phyloP scores from a whole-genome alignment of 2,888 invertebrate species.

The Dorcus parallelipipedus region DNA sequence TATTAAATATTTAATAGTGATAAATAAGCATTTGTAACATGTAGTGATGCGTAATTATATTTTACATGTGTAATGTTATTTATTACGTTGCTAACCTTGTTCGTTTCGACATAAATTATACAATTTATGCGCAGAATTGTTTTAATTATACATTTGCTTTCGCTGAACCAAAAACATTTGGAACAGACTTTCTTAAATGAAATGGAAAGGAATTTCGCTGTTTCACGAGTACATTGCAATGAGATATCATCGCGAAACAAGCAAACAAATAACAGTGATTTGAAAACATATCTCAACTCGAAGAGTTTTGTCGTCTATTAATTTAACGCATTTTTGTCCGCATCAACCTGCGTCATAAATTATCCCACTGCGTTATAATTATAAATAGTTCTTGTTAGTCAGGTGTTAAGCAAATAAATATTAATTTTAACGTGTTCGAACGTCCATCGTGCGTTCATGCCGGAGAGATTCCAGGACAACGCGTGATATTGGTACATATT shows the following conservation, averaged over 20 bases:
- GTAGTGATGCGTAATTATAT: no score
- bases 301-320: not conserved
- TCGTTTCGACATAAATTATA: no score
- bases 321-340: not conserved
- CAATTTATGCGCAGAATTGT: no score
- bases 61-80: no score
- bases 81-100: no score
- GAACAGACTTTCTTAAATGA: no score
- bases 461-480: constrained; percentile 3
- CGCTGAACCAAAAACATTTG: no score
- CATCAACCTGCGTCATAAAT: not conserved
- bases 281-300: not conserved
- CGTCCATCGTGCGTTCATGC: not conserved
- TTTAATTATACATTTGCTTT: no score
- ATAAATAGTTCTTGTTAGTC: constrained; percentile 1
- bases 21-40: no score
- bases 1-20: no score
- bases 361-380: not conserved
- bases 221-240: no score
- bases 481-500: constrained; percentile 12
- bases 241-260: not conserved
- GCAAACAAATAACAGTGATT: not conserved
- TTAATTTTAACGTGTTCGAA: not conserved
- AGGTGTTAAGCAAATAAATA: constrained; percentile 1
- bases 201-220: no score